Evolutionary conservation across 2,888 invertebrate species (phyloP).

Genomic region (Mesoligia furuncula): DNA sequence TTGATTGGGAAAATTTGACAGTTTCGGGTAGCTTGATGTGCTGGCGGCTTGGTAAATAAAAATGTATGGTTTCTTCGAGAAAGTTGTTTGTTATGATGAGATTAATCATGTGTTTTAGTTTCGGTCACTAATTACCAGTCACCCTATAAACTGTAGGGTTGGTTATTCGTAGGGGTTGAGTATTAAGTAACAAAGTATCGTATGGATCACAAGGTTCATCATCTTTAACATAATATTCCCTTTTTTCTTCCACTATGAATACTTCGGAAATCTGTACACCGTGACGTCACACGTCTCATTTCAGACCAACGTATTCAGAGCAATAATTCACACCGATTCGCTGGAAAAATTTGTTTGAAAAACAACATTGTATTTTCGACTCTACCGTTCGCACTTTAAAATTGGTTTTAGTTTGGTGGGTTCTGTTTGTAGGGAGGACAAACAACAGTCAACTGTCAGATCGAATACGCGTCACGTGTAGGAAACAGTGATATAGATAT

Average conservation of each 20-base stretch:
- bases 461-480: conserved; percentile 65
- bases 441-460: conserved; percentile 66
- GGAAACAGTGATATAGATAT: conserved; percentile 80
- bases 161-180: background rate
- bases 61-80: no score
- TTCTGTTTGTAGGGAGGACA: conserved; percentile 46
- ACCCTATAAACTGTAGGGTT: background rate
- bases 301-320: conserved; percentile 54
- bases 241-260: conserved; percentile 29
- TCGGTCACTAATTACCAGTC: no score
- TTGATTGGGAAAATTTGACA: no score
- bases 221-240: background rate
- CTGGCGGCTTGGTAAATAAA: no score
- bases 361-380: conserved; percentile 17
- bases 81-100: no score
- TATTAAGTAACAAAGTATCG: no score
- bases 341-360: conserved; percentile 24
- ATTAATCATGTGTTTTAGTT: no score
- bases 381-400: background rate
- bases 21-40: no score
- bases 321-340: conserved; percentile 47
- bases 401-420: conserved; percentile 47
- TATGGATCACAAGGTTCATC: background rate
- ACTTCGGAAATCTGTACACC: conserved; percentile 31
- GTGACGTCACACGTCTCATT: conserved; percentile 61